Evolutionary conservation across 2,113 vertebrate species (phyloP), one percentile per base, ranked within the genome.

Genomic region (Bubo scandiacus): DNA sequence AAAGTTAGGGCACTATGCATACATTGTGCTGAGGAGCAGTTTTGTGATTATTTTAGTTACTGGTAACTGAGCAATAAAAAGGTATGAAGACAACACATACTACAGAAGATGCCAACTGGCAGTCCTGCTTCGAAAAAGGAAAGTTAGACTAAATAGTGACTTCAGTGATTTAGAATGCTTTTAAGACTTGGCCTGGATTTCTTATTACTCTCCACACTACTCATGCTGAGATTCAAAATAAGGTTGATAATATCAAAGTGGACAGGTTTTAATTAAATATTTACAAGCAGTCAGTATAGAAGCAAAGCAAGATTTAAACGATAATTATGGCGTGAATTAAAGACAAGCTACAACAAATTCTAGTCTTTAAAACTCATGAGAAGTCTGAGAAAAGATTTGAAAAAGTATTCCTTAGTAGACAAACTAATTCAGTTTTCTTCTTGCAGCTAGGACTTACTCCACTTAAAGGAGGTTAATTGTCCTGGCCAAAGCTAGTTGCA

Each of bases 121-220:
- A 83, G 79, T 96, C 81, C 59, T 42, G 67, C 89, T 91, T 92
- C 4, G 1, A 86, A 90, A 90, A 94, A 78, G 68, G 42, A 62
- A 92, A 97, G 90, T 88, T 93, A 97, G 94, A 96, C 94, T 96
- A 97, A 97, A 97, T 97, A 97, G 96, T 97, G 96, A 97, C 91
- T 94, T 97, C 95, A 97, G 95, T 87, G 66, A 96, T 80, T 87
- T 85, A 97, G 92, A 97, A 97, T 97, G 97, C 97, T 96, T 91
- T 96, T 92, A 96, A 92, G 59, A 74, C 78, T 97, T 97, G 95
- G 95, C 95, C 55, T 91, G 74, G 20, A 26, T 84, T 87, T 92
- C 57, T 82, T 78, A 25, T 21, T 94, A 27, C 38, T 87, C 78
- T 92, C 57, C 40, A 34, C 18, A 36, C 25, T 87, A 12, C 52